Percentiles rank a stretch among this genome's conserved stretches.
phyloP scores from a whole-genome alignment of 2,113 vertebrate genomes.

The Serinus canaria region DNA sequence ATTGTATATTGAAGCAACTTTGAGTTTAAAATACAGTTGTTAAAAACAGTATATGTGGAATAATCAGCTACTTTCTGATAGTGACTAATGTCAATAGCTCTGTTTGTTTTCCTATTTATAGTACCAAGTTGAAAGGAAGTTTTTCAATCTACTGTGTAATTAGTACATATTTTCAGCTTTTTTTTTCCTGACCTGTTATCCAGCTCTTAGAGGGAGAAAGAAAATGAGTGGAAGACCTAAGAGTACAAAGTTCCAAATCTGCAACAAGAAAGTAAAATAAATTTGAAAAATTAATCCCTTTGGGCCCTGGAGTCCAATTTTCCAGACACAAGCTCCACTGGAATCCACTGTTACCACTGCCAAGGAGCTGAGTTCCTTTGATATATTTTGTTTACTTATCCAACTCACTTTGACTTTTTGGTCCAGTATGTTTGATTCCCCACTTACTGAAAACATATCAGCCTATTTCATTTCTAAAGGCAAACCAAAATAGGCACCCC shows the following conservation, averaged over 20 bases:
- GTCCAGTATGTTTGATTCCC: background rate
- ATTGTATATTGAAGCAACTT: background rate
- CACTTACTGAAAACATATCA: background rate
- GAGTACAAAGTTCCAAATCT: background rate
- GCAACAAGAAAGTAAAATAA: slow-evolving; percentile 42
- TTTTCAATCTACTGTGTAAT: slow-evolving; percentile 1
- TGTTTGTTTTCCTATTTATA: background rate
- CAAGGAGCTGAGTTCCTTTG: slow-evolving; percentile 18
- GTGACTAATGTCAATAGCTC: background rate
- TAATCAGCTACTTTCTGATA: background rate
- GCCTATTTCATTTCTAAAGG: background rate
- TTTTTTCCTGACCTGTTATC: background rate
- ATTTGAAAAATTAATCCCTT: slow-evolving; percentile 56
- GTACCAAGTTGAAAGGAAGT: background rate
- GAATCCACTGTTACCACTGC: slow-evolving; percentile 22
- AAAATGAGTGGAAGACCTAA: slow-evolving; percentile 14
- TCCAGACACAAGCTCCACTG: slow-evolving; percentile 26
- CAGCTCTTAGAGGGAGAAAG: background rate
- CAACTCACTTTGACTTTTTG: slow-evolving; percentile 21
- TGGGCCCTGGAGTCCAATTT: slow-evolving; percentile 5
- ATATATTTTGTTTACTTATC: slow-evolving; percentile 14
- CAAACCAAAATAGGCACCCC: background rate
- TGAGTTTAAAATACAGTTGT: background rate
- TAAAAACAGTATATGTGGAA: background rate
- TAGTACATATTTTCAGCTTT: background rate